Conservation (phyloP, 2,113 vertebrate species). For the Gasterosteus aculeatus region DNA sequence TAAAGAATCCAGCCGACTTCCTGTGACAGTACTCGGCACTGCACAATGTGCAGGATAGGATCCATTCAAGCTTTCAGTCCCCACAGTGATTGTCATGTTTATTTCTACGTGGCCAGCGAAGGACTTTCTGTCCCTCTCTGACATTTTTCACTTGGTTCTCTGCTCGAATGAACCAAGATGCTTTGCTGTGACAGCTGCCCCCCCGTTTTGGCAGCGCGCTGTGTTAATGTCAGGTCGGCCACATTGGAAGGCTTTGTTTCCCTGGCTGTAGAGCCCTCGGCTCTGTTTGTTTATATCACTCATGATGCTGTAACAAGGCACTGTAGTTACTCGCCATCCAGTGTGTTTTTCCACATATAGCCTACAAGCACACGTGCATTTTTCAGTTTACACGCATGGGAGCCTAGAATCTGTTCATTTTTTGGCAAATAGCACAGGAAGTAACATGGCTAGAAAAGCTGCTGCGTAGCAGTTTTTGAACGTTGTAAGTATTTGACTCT, state of each 20-base stretch:
- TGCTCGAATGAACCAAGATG: slow-evolving; percentile 11
- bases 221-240: slow-evolving; percentile 32
- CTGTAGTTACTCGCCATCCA: slow-evolving; percentile 26
- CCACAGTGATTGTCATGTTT: slow-evolving; percentile 21
- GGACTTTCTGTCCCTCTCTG: slow-evolving; percentile 13
- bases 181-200: slow-evolving; percentile 27
- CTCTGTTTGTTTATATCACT: slow-evolving; percentile 34
- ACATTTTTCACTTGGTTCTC: slow-evolving; percentile 29
- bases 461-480: background rate
- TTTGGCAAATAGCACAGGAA: background rate
- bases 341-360: slow-evolving; percentile 18
- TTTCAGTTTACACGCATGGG: background rate
- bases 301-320: slow-evolving; percentile 20
- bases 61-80: background rate
- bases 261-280: slow-evolving; percentile 6
- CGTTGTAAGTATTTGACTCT: background rate
- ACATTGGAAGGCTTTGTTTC: slow-evolving; percentile 33
- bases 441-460: background rate
- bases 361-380: background rate
- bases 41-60: background rate
- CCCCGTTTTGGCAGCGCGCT: slow-evolving; percentile 16
- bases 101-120: background rate
- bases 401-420: background rate
- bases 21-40: slow-evolving; percentile 18
- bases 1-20: slow-evolving; percentile 41